Conservation (phyloP, 30 jellyfish, hydroid and myxozoan genomes). For the Sanderia malayensis region DNA sequence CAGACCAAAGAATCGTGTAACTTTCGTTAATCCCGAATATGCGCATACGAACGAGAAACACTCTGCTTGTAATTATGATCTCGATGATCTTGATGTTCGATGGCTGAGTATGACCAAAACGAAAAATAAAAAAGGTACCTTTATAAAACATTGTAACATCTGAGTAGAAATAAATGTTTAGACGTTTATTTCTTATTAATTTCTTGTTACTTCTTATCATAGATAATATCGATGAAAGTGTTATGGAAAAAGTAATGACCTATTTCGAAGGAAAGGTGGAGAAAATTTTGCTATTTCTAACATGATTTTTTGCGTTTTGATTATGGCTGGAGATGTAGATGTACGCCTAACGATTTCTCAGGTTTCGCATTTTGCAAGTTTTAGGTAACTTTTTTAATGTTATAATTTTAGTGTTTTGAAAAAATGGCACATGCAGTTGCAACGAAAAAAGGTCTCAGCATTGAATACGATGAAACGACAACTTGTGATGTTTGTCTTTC, state of each 20-base stretch:
- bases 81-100: conserved; percentile 83
- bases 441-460: conserved; percentile 92
- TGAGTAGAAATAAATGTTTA: no score
- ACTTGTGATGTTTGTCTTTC: conserved; percentile 87
- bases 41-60: conserved; percentile 48
- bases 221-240: conserved; percentile 68
- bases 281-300: no score
- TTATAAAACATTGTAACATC: no score
- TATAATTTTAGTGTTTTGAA: conserved; percentile 85
- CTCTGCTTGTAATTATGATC: conserved; percentile 74
- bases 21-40: conserved; percentile 58
- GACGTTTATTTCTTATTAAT: no score
- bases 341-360: no score
- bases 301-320: no score
- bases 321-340: no score
- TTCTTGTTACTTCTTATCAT: no score
- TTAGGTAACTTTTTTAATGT: no score
- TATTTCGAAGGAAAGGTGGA: conserved; percentile 87
- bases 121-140: conserved; percentile 38
- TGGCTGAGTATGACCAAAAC: conserved; percentile 57
- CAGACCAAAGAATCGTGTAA: conserved; percentile 70
- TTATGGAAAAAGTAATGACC: conserved; percentile 89
- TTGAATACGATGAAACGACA: conserved; percentile 92
- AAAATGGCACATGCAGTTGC: conserved; percentile 99
- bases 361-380: no score